These are phyloP conservation scores for Lichenostomus cassidix DNA, from an alignment of 2,113 vertebrate genomes.

Conservation along the genomic window DNA sequence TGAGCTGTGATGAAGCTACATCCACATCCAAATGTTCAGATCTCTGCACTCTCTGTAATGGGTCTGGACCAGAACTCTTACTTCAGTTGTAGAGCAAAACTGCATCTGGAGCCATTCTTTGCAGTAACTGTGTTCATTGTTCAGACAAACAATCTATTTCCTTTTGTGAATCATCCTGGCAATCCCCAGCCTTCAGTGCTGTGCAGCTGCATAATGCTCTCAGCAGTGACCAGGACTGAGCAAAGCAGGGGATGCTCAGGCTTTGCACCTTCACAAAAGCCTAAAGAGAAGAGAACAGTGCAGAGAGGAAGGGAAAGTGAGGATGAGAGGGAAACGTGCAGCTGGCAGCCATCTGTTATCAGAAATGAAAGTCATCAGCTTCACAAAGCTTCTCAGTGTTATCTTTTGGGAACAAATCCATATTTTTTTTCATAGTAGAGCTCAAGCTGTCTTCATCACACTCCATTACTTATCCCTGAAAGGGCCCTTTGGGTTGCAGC, in stretches of 20 bases:
- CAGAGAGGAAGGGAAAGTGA: not conserved
- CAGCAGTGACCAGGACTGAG: not conserved
- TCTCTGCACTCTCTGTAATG: not conserved
- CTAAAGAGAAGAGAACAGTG: not conserved
- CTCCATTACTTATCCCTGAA: not conserved
- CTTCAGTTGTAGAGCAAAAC: not conserved
- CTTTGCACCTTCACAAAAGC: conserved; percentile 10
- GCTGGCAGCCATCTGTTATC: conserved; percentile 33
- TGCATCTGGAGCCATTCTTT: not conserved
- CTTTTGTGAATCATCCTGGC: conserved; percentile 5
- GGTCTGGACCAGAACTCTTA: not conserved
- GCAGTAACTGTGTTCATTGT: not conserved
- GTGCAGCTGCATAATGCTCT: conserved; percentile 1
- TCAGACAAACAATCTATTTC: conserved; percentile 35
- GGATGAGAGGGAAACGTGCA: not conserved
- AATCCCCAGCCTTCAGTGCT: not conserved
- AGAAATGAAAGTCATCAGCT: not conserved
- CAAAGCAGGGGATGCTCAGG: not conserved
- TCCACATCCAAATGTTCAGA: not conserved
- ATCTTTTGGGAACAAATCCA: conserved; percentile 24
- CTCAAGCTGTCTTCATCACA: conserved; percentile 21
- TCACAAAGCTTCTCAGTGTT: conserved; percentile 4
- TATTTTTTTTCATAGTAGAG: conserved; percentile 4
- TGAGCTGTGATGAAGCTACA: not conserved
- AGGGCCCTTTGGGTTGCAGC: not conserved